Conservation (phyloP, 2,888 invertebrate species). For the Ellobium chinense region DNA sequence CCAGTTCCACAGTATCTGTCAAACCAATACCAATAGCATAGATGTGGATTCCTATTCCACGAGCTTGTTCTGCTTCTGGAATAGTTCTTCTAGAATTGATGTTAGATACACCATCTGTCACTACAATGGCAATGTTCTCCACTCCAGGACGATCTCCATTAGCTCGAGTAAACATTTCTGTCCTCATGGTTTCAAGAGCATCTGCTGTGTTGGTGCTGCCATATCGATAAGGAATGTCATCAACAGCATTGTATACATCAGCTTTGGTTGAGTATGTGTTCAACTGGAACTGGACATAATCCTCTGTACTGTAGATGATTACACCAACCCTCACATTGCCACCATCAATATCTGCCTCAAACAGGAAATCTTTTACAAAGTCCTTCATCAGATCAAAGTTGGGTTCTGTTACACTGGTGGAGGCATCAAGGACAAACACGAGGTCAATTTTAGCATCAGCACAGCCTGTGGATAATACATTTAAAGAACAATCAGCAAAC, state of each 20-base stretch:
- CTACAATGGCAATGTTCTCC: conserved; percentile 66
- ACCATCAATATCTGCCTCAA: conserved; percentile 57
- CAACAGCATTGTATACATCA: conserved; percentile 60
- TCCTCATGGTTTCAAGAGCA: conserved; percentile 68
- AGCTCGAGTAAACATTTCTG: conserved; percentile 59
- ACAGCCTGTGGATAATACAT: too few relatives aligned
- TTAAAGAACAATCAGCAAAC: neutral
- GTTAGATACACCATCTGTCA: conserved; percentile 74
- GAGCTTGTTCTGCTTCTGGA: conserved; percentile 63
- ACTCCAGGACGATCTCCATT: conserved; percentile 69
- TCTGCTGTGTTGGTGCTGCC: conserved; percentile 74
- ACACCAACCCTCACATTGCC: conserved; percentile 69
- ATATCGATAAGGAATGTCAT: conserved; percentile 61
- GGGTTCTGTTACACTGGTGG: conserved; percentile 54
- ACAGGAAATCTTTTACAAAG: conserved; percentile 56
- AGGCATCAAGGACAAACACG: conserved; percentile 62
- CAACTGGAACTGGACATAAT: conserved; percentile 62
- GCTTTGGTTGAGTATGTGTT: conserved; percentile 53
- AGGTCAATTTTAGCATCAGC: conserved; percentile 56
- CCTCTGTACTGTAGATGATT: conserved; percentile 63
- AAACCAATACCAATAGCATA: conserved; percentile 63
- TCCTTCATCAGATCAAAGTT: conserved; percentile 56
- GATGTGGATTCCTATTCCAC: conserved; percentile 53
- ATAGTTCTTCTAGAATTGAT: conserved; percentile 69
- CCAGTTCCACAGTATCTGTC: conserved; percentile 62